Evolutionary conservation across 2,113 vertebrate species (phyloP), one percentile per base, ranked within the genome.

Genomic region (Saguinus midas): DNA sequence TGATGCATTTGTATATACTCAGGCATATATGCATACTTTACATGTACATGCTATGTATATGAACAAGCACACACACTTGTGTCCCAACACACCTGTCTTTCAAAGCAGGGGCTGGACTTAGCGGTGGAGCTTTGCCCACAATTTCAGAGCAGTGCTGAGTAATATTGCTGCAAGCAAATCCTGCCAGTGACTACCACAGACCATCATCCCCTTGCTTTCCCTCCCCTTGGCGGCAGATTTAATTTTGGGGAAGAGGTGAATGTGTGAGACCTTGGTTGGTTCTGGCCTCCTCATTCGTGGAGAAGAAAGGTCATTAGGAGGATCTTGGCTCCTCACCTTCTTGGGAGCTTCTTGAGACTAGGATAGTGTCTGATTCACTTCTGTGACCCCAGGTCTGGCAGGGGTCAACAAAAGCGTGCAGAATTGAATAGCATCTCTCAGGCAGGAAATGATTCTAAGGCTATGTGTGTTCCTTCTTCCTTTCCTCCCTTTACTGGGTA

Each of bases 11-110:
- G 75, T 2, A 66, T n/a, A 95, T 1, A 23, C 40, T 83, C 27
- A 64, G 27, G 14, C 64, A 92, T 58, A 79, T 25, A 83, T 43
- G 80, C 35, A 32, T 72, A 35, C 27, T 64, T 68, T 35, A 68
- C 66, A n/a, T n/a, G 32, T 35, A 68, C 16, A 68, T 68, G 32
- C 61, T 29, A 14, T 64, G 27, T 32, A 64, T 32, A 64, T 64
- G 29, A 13, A 64, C 61, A 64, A 64, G 12, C 61, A 64, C 27
- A 64, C 13, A 64, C 61, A 64, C 27, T 64, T 9, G 27, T 32
- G 66, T 58, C 29, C 27, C 29, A 84, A 87, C 83, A 87, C 83
- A 91, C 73, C 83, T 96, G 66, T 91, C 57, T 72, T 87, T 68
- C 52, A 75, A 95, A 94, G 81, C 58, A 58, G 50, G 61, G 79